Base-by-base conservation (phyloP, 2,113 vertebrate genomes). In the Chamaetylas fuelleborni region DNA sequence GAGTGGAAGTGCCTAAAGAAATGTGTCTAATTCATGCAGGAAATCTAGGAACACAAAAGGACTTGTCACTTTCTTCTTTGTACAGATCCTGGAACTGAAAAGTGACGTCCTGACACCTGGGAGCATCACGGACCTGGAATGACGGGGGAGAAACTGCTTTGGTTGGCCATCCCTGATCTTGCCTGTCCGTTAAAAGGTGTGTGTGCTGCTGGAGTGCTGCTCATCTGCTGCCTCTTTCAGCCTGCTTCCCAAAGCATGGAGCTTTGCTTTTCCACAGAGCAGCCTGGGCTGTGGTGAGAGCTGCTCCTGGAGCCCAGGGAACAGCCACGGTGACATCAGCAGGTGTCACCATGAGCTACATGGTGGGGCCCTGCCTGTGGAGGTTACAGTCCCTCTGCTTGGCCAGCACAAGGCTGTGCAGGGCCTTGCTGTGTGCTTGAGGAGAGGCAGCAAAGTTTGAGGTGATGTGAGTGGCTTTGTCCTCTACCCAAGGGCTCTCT, bases 11-110 rank as follows among this genome's bases (percentile, higher is more conserved):
- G 3, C 38, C 28, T 19, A 23, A 38, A 54, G 62, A 72, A 60
- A 42, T 0, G 0, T 8, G 8, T 81, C 17, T 82, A 4, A 58
- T 50, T 71, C 6, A 1, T 31, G 34, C 34, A 25, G 48, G 26
- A 42, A 74, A 33, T 45, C 29, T 47, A 53, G 47, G 33, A 57
- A n/a, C 31, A 3, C 65, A 34, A 47, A 42, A 9, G 43, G 48
- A 29, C 16, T 54, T 67, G 6, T 81, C 23, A 0, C 28, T 56
- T 62, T 64, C 50, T 80, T 40, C 34, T 91, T 50, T 83, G 18
- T 54, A 16, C 93, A 90, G 92, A 73, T 65, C 56, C 74, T 42
- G 80, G 38, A 47, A 19, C 42, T 84, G 80, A 53, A 51, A 53
- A 40, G 38, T 56, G 61, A 34, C 6, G 0, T 33, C 57, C n/a